These are phyloP conservation scores for Sciurus vulgaris DNA, from an alignment of 2,797 vertebrate species.

Conservation along the genomic window DNA sequence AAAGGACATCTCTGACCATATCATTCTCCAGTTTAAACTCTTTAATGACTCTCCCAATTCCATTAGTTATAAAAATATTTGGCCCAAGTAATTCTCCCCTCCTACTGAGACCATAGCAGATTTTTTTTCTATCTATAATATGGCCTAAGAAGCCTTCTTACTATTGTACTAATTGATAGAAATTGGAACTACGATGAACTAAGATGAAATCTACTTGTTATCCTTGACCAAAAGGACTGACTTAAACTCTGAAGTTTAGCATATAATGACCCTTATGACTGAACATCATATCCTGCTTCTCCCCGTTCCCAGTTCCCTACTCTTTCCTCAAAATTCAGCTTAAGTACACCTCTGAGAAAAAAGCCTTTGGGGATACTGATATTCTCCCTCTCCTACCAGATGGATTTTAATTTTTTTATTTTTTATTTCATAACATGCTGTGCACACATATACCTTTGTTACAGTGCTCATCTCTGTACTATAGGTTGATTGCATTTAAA, in stretches of 20 bases:
- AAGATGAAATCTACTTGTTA: background rate
- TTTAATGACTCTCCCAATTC: background rate
- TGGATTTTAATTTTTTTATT: background rate
- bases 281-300: background rate
- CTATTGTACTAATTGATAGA: background rate
- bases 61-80: background rate
- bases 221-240: background rate
- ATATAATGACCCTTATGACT: background rate
- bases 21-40: background rate
- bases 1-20: background rate
- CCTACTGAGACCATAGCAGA: background rate
- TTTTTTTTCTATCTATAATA: background rate
- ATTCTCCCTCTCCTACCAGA: background rate
- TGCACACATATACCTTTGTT: background rate
- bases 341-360: background rate
- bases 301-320: background rate
- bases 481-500: background rate
- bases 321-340: background rate
- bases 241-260: background rate
- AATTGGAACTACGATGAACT: background rate
- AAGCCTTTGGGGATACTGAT: background rate
- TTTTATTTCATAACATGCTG: background rate
- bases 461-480: background rate
- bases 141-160: background rate
- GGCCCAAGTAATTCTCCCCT: background rate